Evolutionary conservation across 2,888 invertebrate genomes (phyloP), one percentile per base, ranked within the genome.

Genomic region (Pseudococcus viburni): DNA sequence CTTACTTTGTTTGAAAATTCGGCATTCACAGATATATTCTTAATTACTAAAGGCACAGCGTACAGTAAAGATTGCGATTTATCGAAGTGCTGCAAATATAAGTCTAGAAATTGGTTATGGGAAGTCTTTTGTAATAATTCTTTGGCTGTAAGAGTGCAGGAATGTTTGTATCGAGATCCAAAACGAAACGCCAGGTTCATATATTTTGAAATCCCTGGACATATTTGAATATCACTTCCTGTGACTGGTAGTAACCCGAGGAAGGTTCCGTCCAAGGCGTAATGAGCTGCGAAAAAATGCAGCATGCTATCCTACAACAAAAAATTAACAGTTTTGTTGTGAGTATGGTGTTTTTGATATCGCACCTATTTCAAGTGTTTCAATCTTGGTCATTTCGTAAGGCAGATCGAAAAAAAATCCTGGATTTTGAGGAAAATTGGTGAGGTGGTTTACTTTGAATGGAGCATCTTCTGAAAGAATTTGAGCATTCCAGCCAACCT

Each of bases 1-100:
- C 26, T 90, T 88, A 91, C 92, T 90, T 91, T 91, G 91, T 93
- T 92, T 51, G 91, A 91, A 88, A 90, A 91, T 77, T 91, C 91
- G 19, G 92, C 92, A 89, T 92, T 91, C 86, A 91, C 91, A 88
- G 92, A 91, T 89, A 93, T 91, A 90, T 93, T 93, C 88, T 91
- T 91, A 46, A 94, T 92, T 22, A 93, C 91, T 73, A 94, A 91
- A 11, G 95, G 94, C 42, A 94, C 90, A 1, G 93, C 92, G 90
- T 93, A 93, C 85, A 94, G 90, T 89, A 92, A 90, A 68, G 91
- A 91, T 85, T 91, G 92, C n/a, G 91, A 92, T 83, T 91, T 91
- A 19, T 92, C 91, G 84, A 90, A 91, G 90, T 92, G 93, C 88
- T 92, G 91, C 88, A 94, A 91, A 90, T 93, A 94, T 26, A 94